Conservation (phyloP, 2,797 vertebrate species). For the Gambusia yucatana region DNA sequence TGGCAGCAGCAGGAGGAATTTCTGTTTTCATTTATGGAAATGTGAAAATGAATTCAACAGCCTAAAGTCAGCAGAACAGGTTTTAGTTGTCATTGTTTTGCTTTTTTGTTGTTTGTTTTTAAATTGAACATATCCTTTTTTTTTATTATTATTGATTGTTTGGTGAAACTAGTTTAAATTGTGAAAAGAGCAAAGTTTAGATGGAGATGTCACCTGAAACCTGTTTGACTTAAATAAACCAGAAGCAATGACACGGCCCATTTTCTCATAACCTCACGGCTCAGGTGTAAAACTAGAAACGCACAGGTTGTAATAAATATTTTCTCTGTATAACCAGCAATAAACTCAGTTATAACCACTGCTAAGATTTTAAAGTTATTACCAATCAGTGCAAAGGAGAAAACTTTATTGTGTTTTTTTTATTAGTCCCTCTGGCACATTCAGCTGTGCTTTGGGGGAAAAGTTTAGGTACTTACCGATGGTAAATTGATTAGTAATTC, state of each 20-base stretch:
- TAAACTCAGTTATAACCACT: not conserved
- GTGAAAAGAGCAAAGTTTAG: not conserved
- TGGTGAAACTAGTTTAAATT: not conserved
- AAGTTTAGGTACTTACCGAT: not conserved
- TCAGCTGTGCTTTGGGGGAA: not conserved
- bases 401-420: not conserved
- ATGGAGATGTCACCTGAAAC: not conserved
- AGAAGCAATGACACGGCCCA: not conserved
- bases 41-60: not conserved
- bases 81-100: not conserved
- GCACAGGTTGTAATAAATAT: too few relatives aligned
- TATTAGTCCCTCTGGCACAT: not conserved
- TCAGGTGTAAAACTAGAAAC: not conserved
- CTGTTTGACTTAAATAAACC: constrained; percentile 3
- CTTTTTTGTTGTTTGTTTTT: not conserved
- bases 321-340: not conserved
- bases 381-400: not conserved
- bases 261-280: not conserved
- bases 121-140: not conserved
- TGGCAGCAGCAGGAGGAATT: constrained; percentile 4
- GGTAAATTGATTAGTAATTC: not conserved
- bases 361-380: not conserved
- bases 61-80: not conserved
- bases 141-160: not conserved
- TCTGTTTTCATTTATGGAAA: constrained; percentile 9